Base-by-base conservation (phyloP, 2,888 invertebrate species). In the Orchesellides sinensis region DNA sequence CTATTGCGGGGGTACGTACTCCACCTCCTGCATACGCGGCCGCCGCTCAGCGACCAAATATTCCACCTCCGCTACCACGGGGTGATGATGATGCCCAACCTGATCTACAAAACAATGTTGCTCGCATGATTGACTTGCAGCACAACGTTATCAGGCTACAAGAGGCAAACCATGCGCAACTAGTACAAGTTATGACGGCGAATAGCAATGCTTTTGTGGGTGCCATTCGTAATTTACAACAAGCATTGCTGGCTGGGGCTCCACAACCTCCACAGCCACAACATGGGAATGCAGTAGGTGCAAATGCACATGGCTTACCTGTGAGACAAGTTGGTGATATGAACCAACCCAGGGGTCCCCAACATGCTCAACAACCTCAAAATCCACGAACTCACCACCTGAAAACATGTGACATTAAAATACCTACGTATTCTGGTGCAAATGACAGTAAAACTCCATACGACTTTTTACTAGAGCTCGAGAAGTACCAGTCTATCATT, bases 381-480 rank as follows among this genome's bases (percentile, higher is more conserved):
- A n/a, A 63, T 12, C 63, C 32, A 35, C 6, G 10, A 35, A 59
- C 59, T 14, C 66, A 66, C 35, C 66, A 65, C 25, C 23, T 75
- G 17, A 75, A 74, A 69, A 63, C 69, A 14, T 49, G 52, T 29
- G 83, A 79, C n/a, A 29, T 79, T 12, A 23, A 32, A 27, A 80
- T 84, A 0, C 81, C 81, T 5, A 69, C 66, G 10, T 84, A 81
- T 27, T 23, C 63, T 47, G 84, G 84, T 0, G 32, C 74, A 0
- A 35, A 27, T 45, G 84, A 84, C 12, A n/a, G 6, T 2, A 80
- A 82, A 49, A 81, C 84, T n/a, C 84, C 84, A 1, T 84, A 70
- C 54, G 84, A 84, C 27, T 84, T 56, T 47, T 56, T 84, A 14
- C 25, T 73, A 1, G 84, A 84, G 21, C 52, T 84, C 2, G 73